Evolutionary conservation across 2,113 vertebrate species (phyloP), one percentile per base, ranked within the genome.

Genomic region (Limnothrissa miodon): DNA sequence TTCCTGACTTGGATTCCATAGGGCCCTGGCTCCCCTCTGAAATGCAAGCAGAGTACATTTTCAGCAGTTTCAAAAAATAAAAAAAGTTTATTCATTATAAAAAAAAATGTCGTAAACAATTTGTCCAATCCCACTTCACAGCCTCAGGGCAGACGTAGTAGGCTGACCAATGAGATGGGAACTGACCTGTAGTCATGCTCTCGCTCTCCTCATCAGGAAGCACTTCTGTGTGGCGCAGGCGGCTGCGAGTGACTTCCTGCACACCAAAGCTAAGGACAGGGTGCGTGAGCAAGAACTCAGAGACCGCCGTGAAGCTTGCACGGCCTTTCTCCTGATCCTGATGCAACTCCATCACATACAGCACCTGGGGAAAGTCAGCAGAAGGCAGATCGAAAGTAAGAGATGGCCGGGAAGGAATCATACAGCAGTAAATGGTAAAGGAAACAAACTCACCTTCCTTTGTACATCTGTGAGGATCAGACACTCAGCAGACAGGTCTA

Each of bases 251-350:
- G 78, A 99, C 98, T 2, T 97, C 97, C 85, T 97, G 96, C 70
- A 99, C 96, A 19, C 98, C 98, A 0, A 99, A 99, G 93, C 98
- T 99, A 5, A 99, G 94, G 45, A 99, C 97, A 0, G 98, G 98
- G 86, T 99, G 97, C n/a, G 98, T 99, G 19, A 99, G 95, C 83
- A 99, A 93, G 92, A 99, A 99, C 92, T 99, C 98, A 0, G 98
- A 99, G 87, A 99, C 96, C 0, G 97, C 97, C n/a, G 96, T 98
- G 91, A 99, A 99, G 82, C 93, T 96, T 46, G 98, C 98, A 33
- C 93, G 95, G 36, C 98, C 98, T 13, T 97, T 97, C 23, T 97
- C 97, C 89, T 97, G 95, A 89, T 99, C 97, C 93, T 99, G 98
- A 29, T 95, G 92, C 82, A 99, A 92, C 90, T 99, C 97, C 97